Evolutionary conservation across 2,113 vertebrate species (phyloP).

Genomic region (Pungitius pungitius): DNA sequence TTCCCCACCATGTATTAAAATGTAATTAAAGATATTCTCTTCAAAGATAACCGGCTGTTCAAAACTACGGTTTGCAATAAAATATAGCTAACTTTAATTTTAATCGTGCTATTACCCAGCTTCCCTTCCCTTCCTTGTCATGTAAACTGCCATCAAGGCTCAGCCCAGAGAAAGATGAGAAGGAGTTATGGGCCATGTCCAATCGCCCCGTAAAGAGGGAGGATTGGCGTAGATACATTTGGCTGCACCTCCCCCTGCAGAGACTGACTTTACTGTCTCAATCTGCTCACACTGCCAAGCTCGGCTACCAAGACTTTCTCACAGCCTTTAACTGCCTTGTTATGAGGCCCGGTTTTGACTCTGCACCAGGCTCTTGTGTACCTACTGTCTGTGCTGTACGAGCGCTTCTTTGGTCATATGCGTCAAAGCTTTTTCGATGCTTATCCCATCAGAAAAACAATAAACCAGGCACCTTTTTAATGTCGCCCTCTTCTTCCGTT

Average conservation of each 20-base stretch:
- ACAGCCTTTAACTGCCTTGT: conserved; percentile 67
- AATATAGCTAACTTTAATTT: conserved; percentile 63
- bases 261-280: conserved; percentile 72
- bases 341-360: conserved; percentile 63
- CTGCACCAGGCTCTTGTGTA: conserved; percentile 49
- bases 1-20: conserved; percentile 10
- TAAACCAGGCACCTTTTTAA: conserved; percentile 50
- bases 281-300: conserved; percentile 67
- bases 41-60: conserved; percentile 31
- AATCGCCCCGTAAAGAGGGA: conserved; percentile 72
- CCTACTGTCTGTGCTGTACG: conserved; percentile 19
- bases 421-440: conserved; percentile 46
- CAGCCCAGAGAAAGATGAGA: conserved; percentile 64
- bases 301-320: conserved; percentile 62
- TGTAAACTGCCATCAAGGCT: conserved; percentile 62
- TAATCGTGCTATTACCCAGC: conserved; percentile 48
- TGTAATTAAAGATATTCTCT: conserved; percentile 23
- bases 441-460: conserved; percentile 64
- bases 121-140: conserved; percentile 47
- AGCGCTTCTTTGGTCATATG: conserved; percentile 43
- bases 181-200: conserved; percentile 72
- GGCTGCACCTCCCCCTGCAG: conserved; percentile 62
- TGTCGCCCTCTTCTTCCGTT: conserved; percentile 51
- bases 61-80: conserved; percentile 41
- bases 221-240: conserved; percentile 64